These are phyloP conservation scores for Psittacula derbiana DNA, from an alignment of 2,797 vertebrate species.

Conservation along the genomic window DNA sequence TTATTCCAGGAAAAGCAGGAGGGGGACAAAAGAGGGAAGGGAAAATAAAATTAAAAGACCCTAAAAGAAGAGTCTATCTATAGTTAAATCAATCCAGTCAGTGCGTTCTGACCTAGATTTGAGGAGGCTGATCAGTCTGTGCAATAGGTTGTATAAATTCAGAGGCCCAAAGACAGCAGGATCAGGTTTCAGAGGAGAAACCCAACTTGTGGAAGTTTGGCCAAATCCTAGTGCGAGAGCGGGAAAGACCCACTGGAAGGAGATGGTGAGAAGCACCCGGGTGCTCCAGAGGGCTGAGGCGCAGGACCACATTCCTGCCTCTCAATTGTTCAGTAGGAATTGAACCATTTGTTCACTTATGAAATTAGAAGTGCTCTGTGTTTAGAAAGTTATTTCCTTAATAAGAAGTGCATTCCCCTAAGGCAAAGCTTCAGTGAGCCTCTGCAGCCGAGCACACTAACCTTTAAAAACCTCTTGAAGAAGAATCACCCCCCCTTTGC, in stretches of 20 bases:
- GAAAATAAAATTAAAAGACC: not conserved
- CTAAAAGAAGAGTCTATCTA: not conserved
- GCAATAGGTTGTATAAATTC: conserved; percentile 57
- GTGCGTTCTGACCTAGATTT: conserved; percentile 68
- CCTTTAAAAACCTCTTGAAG: conserved; percentile 2
- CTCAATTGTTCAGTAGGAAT: conserved; percentile 34
- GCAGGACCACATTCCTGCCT: not conserved
- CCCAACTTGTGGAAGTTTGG: conserved; percentile 36
- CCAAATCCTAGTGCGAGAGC: conserved; percentile 1
- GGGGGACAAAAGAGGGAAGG: not conserved
- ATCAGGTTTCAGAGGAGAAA: conserved; percentile 60
- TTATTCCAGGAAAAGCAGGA: conserved; percentile 6
- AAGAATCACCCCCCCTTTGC: not conserved
- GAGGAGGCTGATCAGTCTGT: conserved; percentile 31
- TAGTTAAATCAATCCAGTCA: conserved; percentile 56
- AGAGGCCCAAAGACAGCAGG: conserved; percentile 45
- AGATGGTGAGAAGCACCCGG: not conserved
- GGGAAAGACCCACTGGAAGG: not conserved
- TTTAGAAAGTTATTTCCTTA: conserved; percentile 43
- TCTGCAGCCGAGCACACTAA: not conserved
- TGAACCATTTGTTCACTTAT: conserved; percentile 37
- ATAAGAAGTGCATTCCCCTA: conserved; percentile 20
- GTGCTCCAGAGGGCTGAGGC: not conserved
- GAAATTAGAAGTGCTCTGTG: conserved; percentile 23
- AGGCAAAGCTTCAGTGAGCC: conserved; percentile 7